Conservation (phyloP, 2,888 invertebrate genomes). For the Luperina testacea region DNA sequence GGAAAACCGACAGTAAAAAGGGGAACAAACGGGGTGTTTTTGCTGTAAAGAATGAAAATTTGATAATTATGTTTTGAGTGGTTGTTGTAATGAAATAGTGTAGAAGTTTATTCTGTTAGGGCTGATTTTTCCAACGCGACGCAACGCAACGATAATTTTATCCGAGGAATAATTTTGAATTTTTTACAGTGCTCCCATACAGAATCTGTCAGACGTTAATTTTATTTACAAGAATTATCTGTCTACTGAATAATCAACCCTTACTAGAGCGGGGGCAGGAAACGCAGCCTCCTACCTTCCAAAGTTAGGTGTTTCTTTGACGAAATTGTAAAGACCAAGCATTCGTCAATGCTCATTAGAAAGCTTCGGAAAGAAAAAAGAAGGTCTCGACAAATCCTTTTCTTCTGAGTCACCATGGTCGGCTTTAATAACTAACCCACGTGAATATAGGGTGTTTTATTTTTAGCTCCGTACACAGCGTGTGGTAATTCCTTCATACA, state of each 20-base stretch:
- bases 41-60: slow-evolving; percentile 43
- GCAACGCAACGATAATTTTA: no score
- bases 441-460: slow-evolving; percentile 3
- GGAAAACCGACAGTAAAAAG: slow-evolving; percentile 39
- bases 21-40: slow-evolving; percentile 36
- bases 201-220: no score
- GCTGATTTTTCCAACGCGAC: no score
- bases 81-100: background rate
- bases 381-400: background rate
- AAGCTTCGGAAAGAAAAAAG: background rate
- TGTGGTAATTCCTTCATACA: slow-evolving; percentile 16
- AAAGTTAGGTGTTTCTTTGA: no score
- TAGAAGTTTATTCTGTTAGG: background rate
- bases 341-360: background rate
- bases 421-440: background rate
- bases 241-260: no score
- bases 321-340: background rate
- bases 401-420: background rate
- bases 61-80: slow-evolving; percentile 21
- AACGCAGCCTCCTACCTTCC: background rate
- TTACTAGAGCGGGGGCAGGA: no score
- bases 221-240: no score
- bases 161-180: no score
- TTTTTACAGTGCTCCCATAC: no score
- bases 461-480: slow-evolving; percentile 6